Percentiles rank a stretch among this genome's conserved stretches.
Evolutionary conservation across 2,113 vertebrate species (phyloP).

Genomic region (Gobius niger): DNA sequence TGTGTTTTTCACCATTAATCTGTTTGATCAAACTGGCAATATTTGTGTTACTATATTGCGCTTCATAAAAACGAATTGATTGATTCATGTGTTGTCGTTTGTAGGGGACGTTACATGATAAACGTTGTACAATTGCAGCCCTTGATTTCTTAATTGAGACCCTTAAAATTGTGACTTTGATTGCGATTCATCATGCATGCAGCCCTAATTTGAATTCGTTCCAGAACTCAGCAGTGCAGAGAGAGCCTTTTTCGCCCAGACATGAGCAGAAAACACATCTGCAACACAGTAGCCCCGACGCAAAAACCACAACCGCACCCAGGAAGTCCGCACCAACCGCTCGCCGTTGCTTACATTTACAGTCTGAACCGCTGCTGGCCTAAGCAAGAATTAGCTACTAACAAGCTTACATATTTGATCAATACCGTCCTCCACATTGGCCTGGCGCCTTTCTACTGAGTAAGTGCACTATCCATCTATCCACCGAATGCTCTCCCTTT

Average conservation of each 20-base stretch:
- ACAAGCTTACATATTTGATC: constrained; percentile 57
- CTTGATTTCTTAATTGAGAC: too few species aligned
- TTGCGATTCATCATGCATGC: too few species aligned
- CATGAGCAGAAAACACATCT: constrained; percentile 67
- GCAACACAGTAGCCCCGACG: constrained; percentile 64
- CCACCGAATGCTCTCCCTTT: constrained; percentile 74
- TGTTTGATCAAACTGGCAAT: too few species aligned
- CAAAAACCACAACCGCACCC: constrained; percentile 63
- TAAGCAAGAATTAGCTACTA: constrained; percentile 50
- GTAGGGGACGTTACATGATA: too few species aligned
- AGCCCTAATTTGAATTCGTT: too few species aligned
- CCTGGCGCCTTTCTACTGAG: constrained; percentile 3
- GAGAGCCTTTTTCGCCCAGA: constrained; percentile 75
- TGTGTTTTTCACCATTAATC: too few species aligned
- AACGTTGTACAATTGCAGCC: too few species aligned
- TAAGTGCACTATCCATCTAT: constrained; percentile 39
- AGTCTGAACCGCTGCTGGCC: constrained; percentile 24
- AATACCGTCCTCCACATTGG: constrained; percentile 46
- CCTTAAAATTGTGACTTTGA: too few species aligned
- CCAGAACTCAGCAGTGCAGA: constrained; percentile 76
- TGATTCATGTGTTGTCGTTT: too few species aligned
- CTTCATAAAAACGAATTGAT: too few species aligned
- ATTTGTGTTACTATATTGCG: too few species aligned
- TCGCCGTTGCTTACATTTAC: constrained; percentile 58
- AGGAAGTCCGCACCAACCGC: constrained; percentile 46